These are phyloP conservation scores for Xylota sylvarum DNA, from an alignment of 2,888 invertebrate genomes.

Conservation along the genomic window DNA sequence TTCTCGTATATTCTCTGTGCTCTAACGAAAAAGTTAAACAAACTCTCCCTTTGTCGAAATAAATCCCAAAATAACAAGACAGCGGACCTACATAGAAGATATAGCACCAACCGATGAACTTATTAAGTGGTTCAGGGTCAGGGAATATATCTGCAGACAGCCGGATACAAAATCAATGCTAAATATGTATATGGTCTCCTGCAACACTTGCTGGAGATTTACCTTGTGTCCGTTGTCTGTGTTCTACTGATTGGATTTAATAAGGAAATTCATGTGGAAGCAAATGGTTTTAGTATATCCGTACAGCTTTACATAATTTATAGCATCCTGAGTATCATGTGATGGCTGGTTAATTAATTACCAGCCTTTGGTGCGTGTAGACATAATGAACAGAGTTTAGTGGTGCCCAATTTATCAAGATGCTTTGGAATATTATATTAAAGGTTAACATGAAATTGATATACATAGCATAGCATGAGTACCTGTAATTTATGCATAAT, in stretches of 20 bases:
- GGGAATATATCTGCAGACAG: slow-evolving; percentile 12
- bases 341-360: slow-evolving; percentile 61
- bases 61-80: slow-evolving; percentile 19
- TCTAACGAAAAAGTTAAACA: slow-evolving; percentile 10
- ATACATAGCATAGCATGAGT: slow-evolving; percentile 8
- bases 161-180: slow-evolving; percentile 28
- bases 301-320: slow-evolving; percentile 64
- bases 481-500: slow-evolving; percentile 8
- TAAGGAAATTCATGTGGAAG: slow-evolving; percentile 53
- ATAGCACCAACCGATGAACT: slow-evolving; percentile 41
- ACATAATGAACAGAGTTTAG: slow-evolving; percentile 41
- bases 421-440: slow-evolving; percentile 47
- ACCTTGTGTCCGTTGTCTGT: slow-evolving; percentile 15
- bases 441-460: slow-evolving; percentile 36
- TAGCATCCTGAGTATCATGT: slow-evolving; percentile 44
- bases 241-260: slow-evolving; percentile 58
- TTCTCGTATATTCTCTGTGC: not conserved
- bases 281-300: slow-evolving; percentile 49
- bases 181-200: slow-evolving; percentile 38
- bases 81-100: slow-evolving; percentile 20
- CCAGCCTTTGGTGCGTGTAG: slow-evolving; percentile 28
- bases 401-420: slow-evolving; percentile 53
- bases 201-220: slow-evolving; percentile 18
- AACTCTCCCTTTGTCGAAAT: not conserved
- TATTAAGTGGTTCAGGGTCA: slow-evolving; percentile 36